Evolutionary conservation across 2,888 invertebrate species (phyloP), one percentile per base, ranked within the genome.

Genomic region (Buathra laborator): DNA sequence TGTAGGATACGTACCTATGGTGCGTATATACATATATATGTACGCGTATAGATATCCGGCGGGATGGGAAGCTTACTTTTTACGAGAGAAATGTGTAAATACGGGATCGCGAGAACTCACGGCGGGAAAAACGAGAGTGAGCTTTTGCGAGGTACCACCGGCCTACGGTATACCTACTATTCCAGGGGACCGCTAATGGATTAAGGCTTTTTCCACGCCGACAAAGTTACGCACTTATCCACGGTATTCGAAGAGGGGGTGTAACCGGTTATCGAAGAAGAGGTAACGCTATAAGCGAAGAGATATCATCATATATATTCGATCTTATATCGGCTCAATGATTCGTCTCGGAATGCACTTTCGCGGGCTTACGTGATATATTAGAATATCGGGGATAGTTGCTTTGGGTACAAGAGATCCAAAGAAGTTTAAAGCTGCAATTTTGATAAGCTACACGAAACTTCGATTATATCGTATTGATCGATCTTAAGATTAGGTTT

Each of bases 61-160:
- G 7, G 46, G 53, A 16, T 19, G 56, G 32, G 53, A 72, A 72
- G 74, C 78, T 81, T 81, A 78, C 77, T 81, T 81, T 84, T 84
- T 84, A 84, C 70, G 84, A 74, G 74, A 19, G 77, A 84, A 84
- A 84, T 81, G 84, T 84, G 84, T 77, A 84, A 84, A 78, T 68
- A 81, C 59, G 59, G 81, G 29, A 43, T 37, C 43, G 44, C 81
- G 75, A 67, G 80, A 74, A 32, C 77, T 62, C 48, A 56, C 71
- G 32, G 75, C 48, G 62, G 24, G 67, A 32, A 51, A 67, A 77
- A 16, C 62, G 76, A 62, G 64, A 81, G 56, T 24, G 77, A 81
- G 67, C 66, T 67, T 67, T 51, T 68, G 62, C 66, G 46, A 72
- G 59, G 71, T 80, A 51, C 67, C 68, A 74, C 62, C 71, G 29